Base-by-base conservation (phyloP, 2,113 vertebrate species). In the Lophura nycthemera region DNA sequence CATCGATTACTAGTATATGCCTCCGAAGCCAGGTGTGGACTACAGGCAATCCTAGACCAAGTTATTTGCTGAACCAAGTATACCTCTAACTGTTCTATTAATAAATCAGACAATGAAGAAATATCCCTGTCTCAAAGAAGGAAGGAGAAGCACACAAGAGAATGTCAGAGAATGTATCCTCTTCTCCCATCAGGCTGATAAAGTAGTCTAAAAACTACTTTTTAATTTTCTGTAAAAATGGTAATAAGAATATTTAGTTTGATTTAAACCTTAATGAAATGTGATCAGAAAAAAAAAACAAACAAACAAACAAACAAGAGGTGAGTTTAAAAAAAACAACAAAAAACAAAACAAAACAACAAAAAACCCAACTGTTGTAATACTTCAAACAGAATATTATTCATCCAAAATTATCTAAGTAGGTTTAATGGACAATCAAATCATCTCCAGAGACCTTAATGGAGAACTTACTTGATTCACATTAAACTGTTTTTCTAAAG, bases 391-490 rank as follows among this genome's bases (percentile, higher is more conserved):
- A 36, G 29, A 72, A 84, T 80, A 43, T 50, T 76, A 84, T 12
- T 82, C 30, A 77, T 43, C 60, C 43, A 74, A 63, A 90, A 83
- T 81, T 88, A 91, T 72, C 71, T 74, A 22, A 48, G 22, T 85
- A 85, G 89, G 77, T 88, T 32, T 92, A 88, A 93, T 8, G 7
- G 36, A 57, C 94, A 89, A 86, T 78, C 83, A 91, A 76, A 71
- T 70, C 3, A 80, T 40, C 75, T 86, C 82, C 38, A 77, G 78
- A 77, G 82, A 88, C 47, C 67, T 74, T 60, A 94, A 91, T 61
- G 72, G 34, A 13, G 63, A 92, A 54, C 64, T 90, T 72, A 91
- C 60, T 88, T 88, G 64, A 29, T 64, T 92, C 71, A 57, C 38
- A 47, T 83, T 83, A 93, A 81, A 61, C 56, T 91, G 30, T 20